Percentiles rank a stretch among this genome's conserved stretches.
Evolutionary conservation across 1,140 invertebrate genomes (phyloP).

Genomic region (Dendrolimus punctatus): DNA sequence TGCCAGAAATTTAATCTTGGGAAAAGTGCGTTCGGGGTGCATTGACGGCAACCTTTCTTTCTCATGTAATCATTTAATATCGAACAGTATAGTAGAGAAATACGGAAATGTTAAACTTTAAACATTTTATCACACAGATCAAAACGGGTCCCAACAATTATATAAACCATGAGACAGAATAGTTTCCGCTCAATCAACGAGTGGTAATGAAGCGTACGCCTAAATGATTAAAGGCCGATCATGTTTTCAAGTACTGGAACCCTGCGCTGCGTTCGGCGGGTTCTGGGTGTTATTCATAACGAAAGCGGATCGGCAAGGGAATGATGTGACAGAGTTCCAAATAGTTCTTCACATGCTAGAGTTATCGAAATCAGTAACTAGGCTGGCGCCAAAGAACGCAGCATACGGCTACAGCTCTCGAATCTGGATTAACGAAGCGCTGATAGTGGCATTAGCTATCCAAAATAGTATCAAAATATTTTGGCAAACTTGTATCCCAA

Average conservation of each 20-base stretch:
- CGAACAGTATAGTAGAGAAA: constrained; percentile 1
- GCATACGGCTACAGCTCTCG: constrained; percentile 46
- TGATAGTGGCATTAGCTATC: constrained; percentile 15
- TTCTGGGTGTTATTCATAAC: too few species aligned
- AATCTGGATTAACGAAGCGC: constrained; percentile 22
- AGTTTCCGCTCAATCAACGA: constrained; percentile 55
- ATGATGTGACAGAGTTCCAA: constrained; percentile 12
- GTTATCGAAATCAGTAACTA: constrained; percentile 51
- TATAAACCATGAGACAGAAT: constrained; percentile 58
- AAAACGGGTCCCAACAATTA: constrained; percentile 54
- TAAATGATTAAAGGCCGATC: constrained; percentile 43
- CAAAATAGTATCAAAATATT: constrained; percentile 10
- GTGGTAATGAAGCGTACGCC: constrained; percentile 55
- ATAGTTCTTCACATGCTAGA: constrained; percentile 41
- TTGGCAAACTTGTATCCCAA: constrained; percentile 8
- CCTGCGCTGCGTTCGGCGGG: not conserved
- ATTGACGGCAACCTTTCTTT: constrained; percentile 46
- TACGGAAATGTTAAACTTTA: constrained; percentile 16
- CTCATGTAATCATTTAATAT: constrained; percentile 30
- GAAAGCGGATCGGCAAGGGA: not conserved
- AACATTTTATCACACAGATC: constrained; percentile 46
- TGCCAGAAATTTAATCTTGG: constrained; percentile 36
- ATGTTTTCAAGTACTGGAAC: constrained; percentile 30
- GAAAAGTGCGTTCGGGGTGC: constrained; percentile 53
- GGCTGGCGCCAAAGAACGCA: constrained; percentile 47